phyloP scores from a whole-genome alignment of 2,888 invertebrate species.

The Himalopsyche anomala region DNA sequence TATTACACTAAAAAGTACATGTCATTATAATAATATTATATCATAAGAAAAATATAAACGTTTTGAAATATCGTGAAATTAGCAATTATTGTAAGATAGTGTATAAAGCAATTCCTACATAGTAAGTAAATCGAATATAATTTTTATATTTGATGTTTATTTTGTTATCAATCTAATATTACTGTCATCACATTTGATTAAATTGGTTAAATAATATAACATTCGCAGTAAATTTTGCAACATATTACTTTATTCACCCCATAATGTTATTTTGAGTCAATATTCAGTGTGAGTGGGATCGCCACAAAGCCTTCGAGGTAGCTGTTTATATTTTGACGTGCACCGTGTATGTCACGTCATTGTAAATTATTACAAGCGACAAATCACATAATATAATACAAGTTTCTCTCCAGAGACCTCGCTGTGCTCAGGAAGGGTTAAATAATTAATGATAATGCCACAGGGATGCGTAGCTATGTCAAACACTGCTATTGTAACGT shows the following conservation, averaged over 20 bases:
- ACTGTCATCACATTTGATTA: no score
- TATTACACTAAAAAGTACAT: no score
- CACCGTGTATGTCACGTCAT: conserved; percentile 9
- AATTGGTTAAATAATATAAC: no score
- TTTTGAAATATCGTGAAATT: no score
- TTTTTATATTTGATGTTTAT: no score
- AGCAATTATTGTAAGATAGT: no score
- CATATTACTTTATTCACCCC: background rate
- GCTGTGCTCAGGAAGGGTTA: conserved; percentile 12
- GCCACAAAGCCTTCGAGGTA: background rate
- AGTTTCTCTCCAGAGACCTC: conserved; percentile 8
- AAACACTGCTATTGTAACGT: background rate
- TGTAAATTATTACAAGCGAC: conserved; percentile 25
- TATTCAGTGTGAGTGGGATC: background rate
- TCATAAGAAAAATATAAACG: no score
- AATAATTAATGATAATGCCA: conserved; percentile 22
- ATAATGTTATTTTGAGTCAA: background rate
- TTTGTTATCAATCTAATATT: no score
- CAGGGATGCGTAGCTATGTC: background rate
- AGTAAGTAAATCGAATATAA: no score
- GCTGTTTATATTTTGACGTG: conserved; percentile 10
- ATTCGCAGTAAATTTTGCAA: no score
- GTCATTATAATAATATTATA: no score
- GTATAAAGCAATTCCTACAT: no score
- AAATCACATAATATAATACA: conserved; percentile 26